Conservation (phyloP, 2,888 invertebrate species). For the Dicycla oo region DNA sequence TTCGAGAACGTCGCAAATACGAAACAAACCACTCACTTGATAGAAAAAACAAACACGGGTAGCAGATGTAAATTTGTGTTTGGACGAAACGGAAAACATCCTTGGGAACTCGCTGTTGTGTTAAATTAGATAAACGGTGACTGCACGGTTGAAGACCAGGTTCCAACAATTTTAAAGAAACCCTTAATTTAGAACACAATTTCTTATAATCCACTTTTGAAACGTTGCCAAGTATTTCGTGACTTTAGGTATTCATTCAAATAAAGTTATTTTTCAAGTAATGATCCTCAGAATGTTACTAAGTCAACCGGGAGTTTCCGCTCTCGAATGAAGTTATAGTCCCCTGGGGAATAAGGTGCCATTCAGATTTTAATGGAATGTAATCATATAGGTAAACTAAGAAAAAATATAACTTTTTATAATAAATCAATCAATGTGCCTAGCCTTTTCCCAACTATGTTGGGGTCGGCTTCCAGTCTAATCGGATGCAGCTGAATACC, state of each 20-base stretch:
- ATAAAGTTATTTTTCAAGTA: conserved; percentile 48
- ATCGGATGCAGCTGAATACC: too few relatives aligned
- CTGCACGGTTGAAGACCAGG: conserved; percentile 27
- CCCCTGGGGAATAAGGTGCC: conserved; percentile 32
- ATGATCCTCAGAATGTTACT: conserved; percentile 36
- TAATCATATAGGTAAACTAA: conserved; percentile 42
- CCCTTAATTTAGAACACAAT: conserved; percentile 31
- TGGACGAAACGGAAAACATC: conserved; percentile 41
- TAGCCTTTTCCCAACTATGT: too few relatives aligned
- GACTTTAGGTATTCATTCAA: conserved; percentile 33
- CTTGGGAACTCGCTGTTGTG: conserved; percentile 36
- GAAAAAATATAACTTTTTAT: too few relatives aligned
- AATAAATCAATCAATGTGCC: too few relatives aligned
- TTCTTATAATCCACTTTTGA: conserved; percentile 40
- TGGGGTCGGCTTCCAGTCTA: too few relatives aligned
- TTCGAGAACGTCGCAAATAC: conserved; percentile 5
- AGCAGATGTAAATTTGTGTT: conserved; percentile 51
- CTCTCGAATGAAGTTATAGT: conserved; percentile 37
- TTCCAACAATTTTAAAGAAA: conserved; percentile 17
- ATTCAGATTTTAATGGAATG: conserved; percentile 56
- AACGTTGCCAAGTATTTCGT: conserved; percentile 26
- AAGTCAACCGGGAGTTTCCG: conserved; percentile 52
- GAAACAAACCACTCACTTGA: conserved; percentile 21
- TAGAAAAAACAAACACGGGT: conserved; percentile 44
- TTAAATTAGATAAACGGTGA: conserved; percentile 50